Evolutionary conservation across 23 tunicate species (phyloP).

Genomic region (Clavelina lepadiformis): DNA sequence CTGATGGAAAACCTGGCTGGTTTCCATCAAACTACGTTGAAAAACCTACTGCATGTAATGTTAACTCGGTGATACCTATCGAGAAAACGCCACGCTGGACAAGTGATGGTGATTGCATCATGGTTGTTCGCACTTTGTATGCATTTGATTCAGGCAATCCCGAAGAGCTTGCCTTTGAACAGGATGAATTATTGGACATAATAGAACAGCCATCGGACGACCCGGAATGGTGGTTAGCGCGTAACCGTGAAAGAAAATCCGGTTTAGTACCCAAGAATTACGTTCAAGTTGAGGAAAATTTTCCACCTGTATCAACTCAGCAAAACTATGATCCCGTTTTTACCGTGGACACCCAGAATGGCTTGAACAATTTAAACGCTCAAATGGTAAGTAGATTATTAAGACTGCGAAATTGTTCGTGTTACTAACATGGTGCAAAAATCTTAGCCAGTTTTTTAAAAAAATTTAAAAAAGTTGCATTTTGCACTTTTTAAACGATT

Average conservation of each 20-base stretch:
- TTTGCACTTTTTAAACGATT: no score
- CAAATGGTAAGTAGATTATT: no score
- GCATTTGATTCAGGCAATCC: constrained; percentile 74
- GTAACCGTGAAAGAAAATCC: constrained; percentile 42
- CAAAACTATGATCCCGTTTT: no score
- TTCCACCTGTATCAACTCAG: no score
- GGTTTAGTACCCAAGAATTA: constrained; percentile 92
- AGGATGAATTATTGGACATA: constrained; percentile 77
- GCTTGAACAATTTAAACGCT: no score
- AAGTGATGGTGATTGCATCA: constrained; percentile 18
- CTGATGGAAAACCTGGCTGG: constrained; percentile 66
- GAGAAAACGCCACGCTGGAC: background rate
- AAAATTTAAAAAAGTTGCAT: no score
- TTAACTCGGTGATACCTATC: background rate
- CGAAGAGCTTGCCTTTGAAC: constrained; percentile 79
- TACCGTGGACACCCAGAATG: no score
- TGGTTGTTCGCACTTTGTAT: constrained; percentile 66
- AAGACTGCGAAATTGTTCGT: no score
- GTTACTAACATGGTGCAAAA: no score
- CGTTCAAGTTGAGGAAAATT: constrained; percentile 61
- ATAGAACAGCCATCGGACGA: constrained; percentile 72
- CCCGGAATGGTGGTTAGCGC: constrained; percentile 87
- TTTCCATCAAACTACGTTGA: constrained; percentile 91
- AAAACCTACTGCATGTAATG: background rate
- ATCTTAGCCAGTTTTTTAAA: no score